Evolutionary conservation across 2,888 invertebrate species (phyloP), one percentile per base, ranked within the genome.

Genomic region (Cryptocheilus praepositus): DNA sequence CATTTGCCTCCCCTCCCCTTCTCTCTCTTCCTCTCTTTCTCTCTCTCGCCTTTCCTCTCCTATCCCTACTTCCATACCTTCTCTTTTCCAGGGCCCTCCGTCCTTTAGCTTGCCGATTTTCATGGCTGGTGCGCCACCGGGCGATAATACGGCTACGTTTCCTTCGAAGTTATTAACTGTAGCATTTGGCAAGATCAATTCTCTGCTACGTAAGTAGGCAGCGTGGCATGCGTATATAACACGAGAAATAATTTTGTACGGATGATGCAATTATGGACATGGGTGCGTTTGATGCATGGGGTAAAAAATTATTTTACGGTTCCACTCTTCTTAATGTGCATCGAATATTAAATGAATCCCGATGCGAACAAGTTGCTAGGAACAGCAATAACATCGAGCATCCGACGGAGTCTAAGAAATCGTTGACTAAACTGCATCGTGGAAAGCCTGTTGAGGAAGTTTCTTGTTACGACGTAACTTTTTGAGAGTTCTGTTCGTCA

Each of bases 401-500:
- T 63, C 61, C 43, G 63, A 56, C 56, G 61, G 61, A 65, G 68
- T 69, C 73, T 61, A 64, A 61, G 67, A 65, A 73, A 73, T 66
- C 65, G 66, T 67, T 75, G 66, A 63, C 66, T 67, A 71, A 78
- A 77, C 73, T 78, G 75, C 75, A 72, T 69, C 78, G 73, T 65
- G 63, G 71, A 61, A 71, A 75, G 77, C 71, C 73, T 71, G 75
- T 75, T 71, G 75, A 73, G 69, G 75, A 77, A 77, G 78, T 78
- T 77, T 36, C 71, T 69, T 62, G 78, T 78, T 77, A 75, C 77
- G 73, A 73, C 78, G 73, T 78, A 77, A 78, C 78, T 77, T 77
- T 77, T 74, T 73, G 78, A 73, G 70, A 77, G 78, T 77, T 78
- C 71, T 64, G 78, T 77, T 75, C 78, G 78, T 77, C 77, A 77